These are phyloP conservation scores for Mycetomoellerius zeteki DNA, from an alignment of 1,140 invertebrate species.

Conservation along the genomic window DNA sequence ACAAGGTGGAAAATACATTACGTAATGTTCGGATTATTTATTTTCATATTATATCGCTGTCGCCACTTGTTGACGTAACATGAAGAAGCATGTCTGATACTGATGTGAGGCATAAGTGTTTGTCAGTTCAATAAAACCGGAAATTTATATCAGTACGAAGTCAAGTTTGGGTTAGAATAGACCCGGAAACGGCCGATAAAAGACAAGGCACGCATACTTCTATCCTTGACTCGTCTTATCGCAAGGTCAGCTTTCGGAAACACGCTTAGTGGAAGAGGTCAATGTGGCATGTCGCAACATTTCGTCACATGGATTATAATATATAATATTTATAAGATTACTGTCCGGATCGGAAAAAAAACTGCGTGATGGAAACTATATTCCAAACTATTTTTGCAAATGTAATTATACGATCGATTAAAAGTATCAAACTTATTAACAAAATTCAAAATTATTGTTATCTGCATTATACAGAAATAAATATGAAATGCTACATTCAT, in stretches of 20 bases:
- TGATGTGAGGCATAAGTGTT: not conserved
- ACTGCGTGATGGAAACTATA: not conserved
- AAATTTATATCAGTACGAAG: constrained; percentile 10
- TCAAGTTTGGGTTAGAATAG: constrained; percentile 18
- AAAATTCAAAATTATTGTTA: not conserved
- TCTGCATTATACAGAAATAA: not conserved
- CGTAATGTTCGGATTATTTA: constrained; percentile 20
- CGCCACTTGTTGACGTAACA: not conserved
- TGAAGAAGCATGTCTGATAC: too few species aligned
- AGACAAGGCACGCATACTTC: not conserved
- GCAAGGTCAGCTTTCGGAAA: constrained; percentile 59
- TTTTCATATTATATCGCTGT: not conserved
- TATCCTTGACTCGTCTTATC: constrained; percentile 55
- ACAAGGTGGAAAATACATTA: not conserved
- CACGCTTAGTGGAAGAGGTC: constrained; percentile 31
- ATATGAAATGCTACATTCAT: not conserved
- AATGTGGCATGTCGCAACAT: constrained; percentile 25
- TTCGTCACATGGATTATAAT: not conserved
- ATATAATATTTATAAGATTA: not conserved
- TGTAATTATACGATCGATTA: not conserved
- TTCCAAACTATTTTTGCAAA: not conserved
- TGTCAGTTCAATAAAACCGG: constrained; percentile 21
- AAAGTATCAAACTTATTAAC: not conserved
- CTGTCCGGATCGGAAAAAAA: not conserved
- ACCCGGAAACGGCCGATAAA: constrained; percentile 52